Evolutionary conservation across 2,888 invertebrate species (phyloP).

Genomic region (Sthenelais limicola): DNA sequence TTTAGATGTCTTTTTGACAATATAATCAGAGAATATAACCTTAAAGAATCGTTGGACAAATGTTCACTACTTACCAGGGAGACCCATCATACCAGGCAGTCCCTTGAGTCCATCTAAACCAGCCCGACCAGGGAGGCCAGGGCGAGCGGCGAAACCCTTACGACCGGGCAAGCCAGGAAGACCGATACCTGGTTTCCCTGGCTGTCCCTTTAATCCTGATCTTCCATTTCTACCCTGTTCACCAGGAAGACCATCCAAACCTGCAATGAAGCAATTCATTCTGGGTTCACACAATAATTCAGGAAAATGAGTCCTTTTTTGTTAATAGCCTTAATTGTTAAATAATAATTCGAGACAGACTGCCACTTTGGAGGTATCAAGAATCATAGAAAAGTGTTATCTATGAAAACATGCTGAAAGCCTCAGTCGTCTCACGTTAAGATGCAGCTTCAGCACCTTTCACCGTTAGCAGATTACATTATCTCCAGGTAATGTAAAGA

Average conservation of each 20-base stretch:
- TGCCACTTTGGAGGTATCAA: too few relatives aligned
- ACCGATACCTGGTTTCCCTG: slow-evolving; percentile 47
- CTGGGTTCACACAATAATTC: too few relatives aligned
- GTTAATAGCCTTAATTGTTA: too few relatives aligned
- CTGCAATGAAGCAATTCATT: too few relatives aligned
- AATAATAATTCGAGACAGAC: too few relatives aligned
- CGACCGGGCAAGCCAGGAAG: slow-evolving; percentile 23
- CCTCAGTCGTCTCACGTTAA: too few relatives aligned
- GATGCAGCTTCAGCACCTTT: too few relatives aligned
- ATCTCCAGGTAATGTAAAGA: too few relatives aligned
- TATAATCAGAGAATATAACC: not conserved
- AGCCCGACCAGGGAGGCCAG: slow-evolving; percentile 40
- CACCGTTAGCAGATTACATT: too few relatives aligned
- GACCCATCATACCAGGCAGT: slow-evolving; percentile 39
- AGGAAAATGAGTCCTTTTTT: too few relatives aligned
- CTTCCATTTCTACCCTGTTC: slow-evolving; percentile 49
- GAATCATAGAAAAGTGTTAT: too few relatives aligned
- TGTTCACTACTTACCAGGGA: slow-evolving; percentile 37
- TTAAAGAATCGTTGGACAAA: not conserved
- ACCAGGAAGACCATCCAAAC: slow-evolving; percentile 45
- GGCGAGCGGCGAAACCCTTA: slow-evolving; percentile 24
- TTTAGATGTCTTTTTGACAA: not conserved
- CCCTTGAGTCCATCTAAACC: slow-evolving; percentile 41
- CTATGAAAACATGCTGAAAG: too few relatives aligned
- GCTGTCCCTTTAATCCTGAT: slow-evolving; percentile 51